Conservation (phyloP, 2,888 invertebrate species). For the Platycnemis pennipes region DNA sequence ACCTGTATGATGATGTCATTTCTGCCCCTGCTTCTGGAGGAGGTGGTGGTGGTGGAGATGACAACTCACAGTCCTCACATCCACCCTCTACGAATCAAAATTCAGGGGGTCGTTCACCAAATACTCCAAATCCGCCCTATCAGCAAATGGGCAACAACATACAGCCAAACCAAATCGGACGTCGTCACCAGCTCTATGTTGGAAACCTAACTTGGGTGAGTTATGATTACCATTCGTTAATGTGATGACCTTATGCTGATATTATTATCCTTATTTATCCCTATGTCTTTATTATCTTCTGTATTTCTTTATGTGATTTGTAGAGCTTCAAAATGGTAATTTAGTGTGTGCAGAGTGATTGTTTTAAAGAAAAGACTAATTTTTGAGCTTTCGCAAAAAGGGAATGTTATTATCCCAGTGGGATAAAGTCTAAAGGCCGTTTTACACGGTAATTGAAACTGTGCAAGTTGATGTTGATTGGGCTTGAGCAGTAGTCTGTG, state of each 20-base stretch:
- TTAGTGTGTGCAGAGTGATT: no score
- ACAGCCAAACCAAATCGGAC: slow-evolving; percentile 85
- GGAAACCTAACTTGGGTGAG: slow-evolving; percentile 99
- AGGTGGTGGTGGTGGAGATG: slow-evolving; percentile 80
- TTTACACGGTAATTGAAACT: no score
- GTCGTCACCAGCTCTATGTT: slow-evolving; percentile 95
- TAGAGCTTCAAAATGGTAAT: no score
- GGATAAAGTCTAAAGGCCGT: no score
- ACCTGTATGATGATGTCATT: slow-evolving; percentile 97
- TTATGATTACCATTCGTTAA: slow-evolving; percentile 69
- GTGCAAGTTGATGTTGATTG: no score
- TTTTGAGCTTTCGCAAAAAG: no score
- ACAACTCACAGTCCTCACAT: slow-evolving; percentile 82
- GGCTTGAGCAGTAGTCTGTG: no score
- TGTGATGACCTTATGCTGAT: no score
- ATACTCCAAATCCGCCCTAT: slow-evolving; percentile 81
- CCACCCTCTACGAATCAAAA: slow-evolving; percentile 75
- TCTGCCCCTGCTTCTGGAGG: slow-evolving; percentile 85
- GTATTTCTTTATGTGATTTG: background rate
- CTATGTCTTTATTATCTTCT: background rate
- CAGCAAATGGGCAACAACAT: slow-evolving; percentile 86
- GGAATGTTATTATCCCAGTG: no score
- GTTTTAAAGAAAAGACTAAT: no score
- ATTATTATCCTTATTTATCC: slow-evolving; percentile 48
- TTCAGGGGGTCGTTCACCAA: slow-evolving; percentile 77